phyloP scores from a whole-genome alignment of 2,113 vertebrate genomes.

The Paratilapia polleni region DNA sequence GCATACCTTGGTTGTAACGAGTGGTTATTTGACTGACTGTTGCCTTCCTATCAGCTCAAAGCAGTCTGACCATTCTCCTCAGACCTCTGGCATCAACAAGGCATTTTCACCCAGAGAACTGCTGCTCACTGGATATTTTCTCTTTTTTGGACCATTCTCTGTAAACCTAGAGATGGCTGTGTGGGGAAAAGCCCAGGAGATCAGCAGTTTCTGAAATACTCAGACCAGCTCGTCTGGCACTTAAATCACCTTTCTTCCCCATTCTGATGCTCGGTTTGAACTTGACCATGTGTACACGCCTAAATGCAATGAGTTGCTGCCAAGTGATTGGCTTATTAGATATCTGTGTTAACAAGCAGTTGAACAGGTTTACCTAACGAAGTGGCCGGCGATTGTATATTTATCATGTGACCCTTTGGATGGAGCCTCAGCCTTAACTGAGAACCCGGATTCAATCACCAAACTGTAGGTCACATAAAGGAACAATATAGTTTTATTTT shows the following conservation, averaged over 20 bases:
- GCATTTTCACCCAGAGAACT: too few relatives aligned
- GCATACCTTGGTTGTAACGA: not conserved
- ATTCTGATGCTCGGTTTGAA: not conserved
- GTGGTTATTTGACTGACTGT: not conserved
- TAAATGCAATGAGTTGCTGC: not conserved
- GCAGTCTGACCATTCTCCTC: not conserved
- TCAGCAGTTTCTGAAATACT: too few relatives aligned
- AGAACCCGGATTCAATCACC: not conserved
- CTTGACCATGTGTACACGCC: not conserved
- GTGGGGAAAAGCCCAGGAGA: too few relatives aligned
- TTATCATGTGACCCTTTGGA: not conserved
- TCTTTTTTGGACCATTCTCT: too few relatives aligned
- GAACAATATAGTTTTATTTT: not conserved
- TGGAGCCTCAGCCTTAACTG: not conserved
- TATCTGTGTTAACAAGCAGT: not conserved
- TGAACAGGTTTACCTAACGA: too few relatives aligned
- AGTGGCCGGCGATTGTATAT: not conserved
- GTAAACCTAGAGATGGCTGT: too few relatives aligned
- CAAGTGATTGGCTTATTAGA: not conserved
- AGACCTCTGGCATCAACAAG: not conserved
- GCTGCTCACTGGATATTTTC: too few relatives aligned
- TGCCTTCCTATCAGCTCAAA: not conserved
- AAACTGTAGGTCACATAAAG: not conserved
- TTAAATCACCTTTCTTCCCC: not conserved
- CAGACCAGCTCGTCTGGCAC: too few relatives aligned